Conservation (phyloP, 2,113 vertebrate species). For the Barbus barbus region DNA sequence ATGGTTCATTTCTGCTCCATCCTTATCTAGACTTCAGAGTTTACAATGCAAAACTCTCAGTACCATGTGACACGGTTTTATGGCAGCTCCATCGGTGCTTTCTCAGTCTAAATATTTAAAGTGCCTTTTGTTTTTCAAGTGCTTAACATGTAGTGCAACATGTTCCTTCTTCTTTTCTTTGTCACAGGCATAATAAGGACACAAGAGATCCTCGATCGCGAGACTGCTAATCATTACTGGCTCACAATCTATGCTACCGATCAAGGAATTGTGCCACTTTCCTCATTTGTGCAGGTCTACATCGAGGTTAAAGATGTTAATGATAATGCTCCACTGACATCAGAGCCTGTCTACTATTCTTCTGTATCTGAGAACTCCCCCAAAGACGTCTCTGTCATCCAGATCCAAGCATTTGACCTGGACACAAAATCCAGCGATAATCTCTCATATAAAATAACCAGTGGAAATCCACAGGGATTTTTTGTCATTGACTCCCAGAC, state of each 20-base stretch:
- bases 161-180: conserved; percentile 44
- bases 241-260: conserved; percentile 83
- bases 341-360: conserved; percentile 82
- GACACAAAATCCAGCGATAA: conserved; percentile 79
- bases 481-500: conserved; percentile 80
- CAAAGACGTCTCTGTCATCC: conserved; percentile 79
- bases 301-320: conserved; percentile 84
- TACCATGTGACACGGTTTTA: conserved; percentile 37
- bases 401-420: conserved; percentile 81
- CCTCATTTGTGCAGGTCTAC: conserved; percentile 82
- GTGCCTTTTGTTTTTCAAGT: background rate
- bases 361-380: conserved; percentile 83
- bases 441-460: conserved; percentile 80
- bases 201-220: conserved; percentile 77
- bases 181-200: conserved; percentile 78
- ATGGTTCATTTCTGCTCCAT: background rate
- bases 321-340: conserved; percentile 83
- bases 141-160: conserved; percentile 44
- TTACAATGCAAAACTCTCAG: conserved; percentile 40
- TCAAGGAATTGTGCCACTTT: conserved; percentile 79
- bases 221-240: conserved; percentile 83
- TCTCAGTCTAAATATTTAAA: conserved; percentile 7
- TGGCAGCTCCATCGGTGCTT: background rate
- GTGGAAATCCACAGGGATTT: conserved; percentile 86
- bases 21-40: conserved; percentile 35